Conservation (phyloP, 2,797 vertebrate genomes). For the Gymnopithys bicolor region DNA sequence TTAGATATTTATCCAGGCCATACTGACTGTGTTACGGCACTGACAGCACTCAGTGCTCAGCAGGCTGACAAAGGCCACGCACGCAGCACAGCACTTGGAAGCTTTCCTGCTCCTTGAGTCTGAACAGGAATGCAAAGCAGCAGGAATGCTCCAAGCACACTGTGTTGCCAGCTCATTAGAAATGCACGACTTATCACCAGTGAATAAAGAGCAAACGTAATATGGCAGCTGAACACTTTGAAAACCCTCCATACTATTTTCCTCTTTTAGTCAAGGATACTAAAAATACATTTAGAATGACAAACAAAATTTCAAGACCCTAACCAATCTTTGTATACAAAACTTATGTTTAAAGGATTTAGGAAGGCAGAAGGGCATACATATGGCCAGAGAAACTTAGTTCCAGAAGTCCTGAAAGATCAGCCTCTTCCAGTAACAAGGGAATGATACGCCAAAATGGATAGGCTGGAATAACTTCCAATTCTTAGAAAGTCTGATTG, state of each 20-base stretch:
- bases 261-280: not conserved
- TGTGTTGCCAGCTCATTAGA: not conserved
- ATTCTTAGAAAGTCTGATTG: not conserved
- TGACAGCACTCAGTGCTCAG: not conserved
- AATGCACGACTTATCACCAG: not conserved
- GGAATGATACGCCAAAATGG: not conserved
- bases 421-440: not conserved
- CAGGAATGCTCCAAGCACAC: not conserved
- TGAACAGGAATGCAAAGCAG: not conserved
- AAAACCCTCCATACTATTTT: not conserved
- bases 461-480: not conserved
- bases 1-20: not conserved
- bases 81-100: not conserved
- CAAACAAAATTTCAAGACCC: not conserved
- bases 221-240: not conserved
- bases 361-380: not conserved
- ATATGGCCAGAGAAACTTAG: not conserved
- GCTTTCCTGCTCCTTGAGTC: not conserved
- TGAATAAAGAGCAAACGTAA: not conserved
- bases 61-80: not conserved
- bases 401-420: not conserved
- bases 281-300: not conserved
- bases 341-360: not conserved
- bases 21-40: rapidly evolving
- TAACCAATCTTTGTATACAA: not conserved